Conservation (phyloP, 2,113 vertebrate species). For the Tragelaphus scriptus region DNA sequence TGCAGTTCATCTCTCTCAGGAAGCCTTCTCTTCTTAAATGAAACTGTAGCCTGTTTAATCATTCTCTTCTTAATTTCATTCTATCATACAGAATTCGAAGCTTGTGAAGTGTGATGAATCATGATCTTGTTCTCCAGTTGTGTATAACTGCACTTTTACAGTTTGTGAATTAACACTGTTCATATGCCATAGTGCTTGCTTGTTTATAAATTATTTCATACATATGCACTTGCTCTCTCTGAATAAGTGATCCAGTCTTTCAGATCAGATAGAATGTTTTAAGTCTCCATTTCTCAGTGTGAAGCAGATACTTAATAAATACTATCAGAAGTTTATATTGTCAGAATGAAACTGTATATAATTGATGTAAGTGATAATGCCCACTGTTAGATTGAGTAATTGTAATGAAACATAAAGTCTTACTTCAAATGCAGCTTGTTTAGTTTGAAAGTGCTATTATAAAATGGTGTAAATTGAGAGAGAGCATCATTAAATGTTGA, state of each 20-base stretch:
- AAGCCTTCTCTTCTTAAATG: background rate
- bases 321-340: background rate
- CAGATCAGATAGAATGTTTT: background rate
- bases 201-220: slow-evolving; percentile 4
- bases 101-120: background rate
- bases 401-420: background rate
- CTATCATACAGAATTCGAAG: background rate
- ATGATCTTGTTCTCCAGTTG: background rate
- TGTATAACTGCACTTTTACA: background rate
- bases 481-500: background rate
- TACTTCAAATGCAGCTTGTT: background rate
- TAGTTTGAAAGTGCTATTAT: background rate
- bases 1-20: background rate
- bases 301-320: background rate
- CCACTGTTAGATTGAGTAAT: background rate
- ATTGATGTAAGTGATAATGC: background rate
- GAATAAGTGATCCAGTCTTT: background rate
- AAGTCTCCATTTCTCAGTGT: background rate
- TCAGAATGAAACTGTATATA: background rate
- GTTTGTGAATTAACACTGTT: background rate
- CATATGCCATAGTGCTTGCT: background rate
- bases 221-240: background rate
- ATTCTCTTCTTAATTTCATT: slow-evolving; percentile 7
- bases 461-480: background rate
- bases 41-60: background rate